phyloP scores from a whole-genome alignment of 64 coral and sea anemone genomes.

The Pocillopora verrucosa region DNA sequence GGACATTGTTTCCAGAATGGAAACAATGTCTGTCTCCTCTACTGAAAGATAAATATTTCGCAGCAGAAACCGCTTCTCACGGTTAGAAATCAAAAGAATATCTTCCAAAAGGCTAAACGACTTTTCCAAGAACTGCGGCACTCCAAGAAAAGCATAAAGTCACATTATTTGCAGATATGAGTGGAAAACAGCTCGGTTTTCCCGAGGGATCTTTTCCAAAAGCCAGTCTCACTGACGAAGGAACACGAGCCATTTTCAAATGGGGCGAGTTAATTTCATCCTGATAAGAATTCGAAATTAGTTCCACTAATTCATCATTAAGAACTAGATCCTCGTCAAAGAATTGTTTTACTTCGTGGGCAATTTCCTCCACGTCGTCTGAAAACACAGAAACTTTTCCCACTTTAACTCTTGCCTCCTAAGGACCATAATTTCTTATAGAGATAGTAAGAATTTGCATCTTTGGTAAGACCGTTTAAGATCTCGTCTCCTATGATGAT shows the following conservation, averaged over 20 bases:
- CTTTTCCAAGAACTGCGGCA: conserved; percentile 69
- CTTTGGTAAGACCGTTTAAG: conserved; percentile 95
- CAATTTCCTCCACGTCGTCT: conserved; percentile 81
- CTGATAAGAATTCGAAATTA: conserved; percentile 51
- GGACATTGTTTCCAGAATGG: conserved; percentile 65
- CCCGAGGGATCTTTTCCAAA: conserved; percentile 39
- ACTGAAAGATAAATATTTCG: conserved; percentile 67
- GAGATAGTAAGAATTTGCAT: conserved; percentile 86
- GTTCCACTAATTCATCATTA: conserved; percentile 59
- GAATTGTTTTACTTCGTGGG: conserved; percentile 65
- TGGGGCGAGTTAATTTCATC: conserved; percentile 44
- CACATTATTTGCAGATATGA: conserved; percentile 82
- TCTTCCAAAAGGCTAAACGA: conserved; percentile 58
- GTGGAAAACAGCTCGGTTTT: conserved; percentile 65
- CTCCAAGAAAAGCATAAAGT: conserved; percentile 85
- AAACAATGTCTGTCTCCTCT: conserved; percentile 73
- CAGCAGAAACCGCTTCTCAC: conserved; percentile 65
- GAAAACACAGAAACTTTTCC: conserved; percentile 80
- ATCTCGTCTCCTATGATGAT: conserved; percentile 97
- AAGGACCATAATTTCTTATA: conserved; percentile 78
- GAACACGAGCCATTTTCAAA: no score
- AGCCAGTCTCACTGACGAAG: conserved; percentile 62
- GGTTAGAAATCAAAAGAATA: conserved; percentile 30
- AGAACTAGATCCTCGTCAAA: conserved; percentile 84
- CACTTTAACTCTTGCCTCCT: conserved; percentile 88